A percentile compares a stretch with the other conserved stretches of the same genome.
phyloP scores from a whole-genome alignment of 2,888 invertebrate species.

The Drosophila rubida region DNA sequence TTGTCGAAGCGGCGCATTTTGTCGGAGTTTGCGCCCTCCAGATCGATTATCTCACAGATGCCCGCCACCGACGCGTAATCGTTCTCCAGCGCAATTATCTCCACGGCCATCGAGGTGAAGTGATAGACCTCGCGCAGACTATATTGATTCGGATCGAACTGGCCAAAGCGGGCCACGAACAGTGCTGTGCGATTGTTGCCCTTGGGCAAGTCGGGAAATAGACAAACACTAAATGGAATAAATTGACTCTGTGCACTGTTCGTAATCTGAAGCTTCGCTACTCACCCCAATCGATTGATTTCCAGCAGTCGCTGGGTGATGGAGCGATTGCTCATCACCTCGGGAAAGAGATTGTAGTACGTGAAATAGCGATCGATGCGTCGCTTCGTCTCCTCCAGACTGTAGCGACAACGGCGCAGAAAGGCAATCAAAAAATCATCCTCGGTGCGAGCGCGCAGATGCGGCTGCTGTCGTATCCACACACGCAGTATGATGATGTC shows the following conservation, averaged over 20 bases:
- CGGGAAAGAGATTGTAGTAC: conserved; percentile 74
- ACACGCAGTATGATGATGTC: conserved; percentile 85
- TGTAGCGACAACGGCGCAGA: conserved; percentile 75
- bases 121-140: conserved; percentile 75
- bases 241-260: neutral
- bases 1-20: conserved; percentile 68
- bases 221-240: conserved; percentile 47
- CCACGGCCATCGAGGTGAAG: conserved; percentile 76
- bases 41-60: conserved; percentile 74
- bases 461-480: conserved; percentile 86
- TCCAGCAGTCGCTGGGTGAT: conserved; percentile 71
- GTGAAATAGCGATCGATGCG: conserved; percentile 76
- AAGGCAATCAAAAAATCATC: conserved; percentile 79
- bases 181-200: conserved; percentile 72
- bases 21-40: conserved; percentile 67
- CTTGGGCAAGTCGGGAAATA: conserved; percentile 77
- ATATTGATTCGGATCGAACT: conserved; percentile 71
- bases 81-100: conserved; percentile 77
- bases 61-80: conserved; percentile 79
- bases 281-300: conserved; percentile 78
- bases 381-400: conserved; percentile 78
- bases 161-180: conserved; percentile 74
- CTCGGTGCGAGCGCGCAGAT: conserved; percentile 83
- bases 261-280: neutral
- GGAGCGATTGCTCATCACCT: conserved; percentile 70